Conservation (phyloP, 1,140 invertebrate genomes). For the Drosophila neocordata region DNA sequence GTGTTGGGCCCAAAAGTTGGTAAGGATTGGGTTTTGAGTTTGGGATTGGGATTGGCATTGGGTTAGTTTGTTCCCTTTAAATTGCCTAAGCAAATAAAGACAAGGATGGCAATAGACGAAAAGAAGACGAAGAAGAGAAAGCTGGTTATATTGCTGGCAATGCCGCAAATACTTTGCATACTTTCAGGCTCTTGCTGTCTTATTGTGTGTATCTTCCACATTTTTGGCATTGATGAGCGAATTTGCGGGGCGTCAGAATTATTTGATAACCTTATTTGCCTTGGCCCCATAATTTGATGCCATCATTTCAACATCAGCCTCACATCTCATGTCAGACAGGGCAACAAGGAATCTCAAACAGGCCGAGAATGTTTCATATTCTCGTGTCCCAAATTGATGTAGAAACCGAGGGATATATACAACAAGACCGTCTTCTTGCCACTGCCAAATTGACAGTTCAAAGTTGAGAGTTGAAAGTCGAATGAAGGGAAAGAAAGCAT, state of each 20-base stretch:
- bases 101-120: conserved; percentile 4
- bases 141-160: conserved; percentile 18
- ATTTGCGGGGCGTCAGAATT: conserved; percentile 50
- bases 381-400: conserved; percentile 66
- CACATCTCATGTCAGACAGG: conserved; percentile 40
- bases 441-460: conserved; percentile 18
- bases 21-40: neutral
- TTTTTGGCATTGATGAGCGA: conserved; percentile 62
- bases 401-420: conserved; percentile 41
- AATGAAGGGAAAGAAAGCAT: neutral
- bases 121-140: neutral
- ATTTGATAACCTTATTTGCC: conserved; percentile 61
- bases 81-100: conserved; percentile 4
- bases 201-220: conserved; percentile 38
- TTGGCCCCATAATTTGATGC: conserved; percentile 62
- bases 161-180: conserved; percentile 42
- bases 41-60: neutral
- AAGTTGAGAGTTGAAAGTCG: conserved; percentile 20
- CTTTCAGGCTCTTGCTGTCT: conserved; percentile 8
- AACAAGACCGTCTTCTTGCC: neutral
- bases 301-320: conserved; percentile 41
- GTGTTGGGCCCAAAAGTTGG: conserved; percentile 37
- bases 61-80: conserved; percentile 1
- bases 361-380: conserved; percentile 71
- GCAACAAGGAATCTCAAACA: conserved; percentile 61